Conservation (phyloP, 2,113 vertebrate species). For the Fulica atra region DNA sequence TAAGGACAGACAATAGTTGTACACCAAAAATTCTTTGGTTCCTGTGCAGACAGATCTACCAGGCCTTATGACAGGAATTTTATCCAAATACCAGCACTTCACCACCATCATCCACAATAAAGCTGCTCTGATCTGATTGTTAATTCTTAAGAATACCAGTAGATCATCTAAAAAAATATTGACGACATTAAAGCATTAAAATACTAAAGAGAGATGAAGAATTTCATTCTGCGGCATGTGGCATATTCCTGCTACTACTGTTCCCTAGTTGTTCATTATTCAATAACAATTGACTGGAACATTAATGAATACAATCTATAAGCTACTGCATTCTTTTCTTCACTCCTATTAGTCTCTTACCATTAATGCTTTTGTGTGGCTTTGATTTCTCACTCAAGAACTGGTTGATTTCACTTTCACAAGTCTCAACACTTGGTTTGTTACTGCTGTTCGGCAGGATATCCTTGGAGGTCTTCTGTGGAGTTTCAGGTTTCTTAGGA, state of each 20-base stretch:
- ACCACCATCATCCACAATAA: neutral
- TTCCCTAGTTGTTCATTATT: neutral
- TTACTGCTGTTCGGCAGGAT: neutral
- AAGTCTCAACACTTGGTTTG: neutral
- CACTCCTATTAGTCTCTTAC: slow-evolving; percentile 72
- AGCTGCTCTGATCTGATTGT: neutral
- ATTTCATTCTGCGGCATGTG: neutral
- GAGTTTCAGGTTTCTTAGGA: slow-evolving; percentile 7
- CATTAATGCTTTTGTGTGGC: slow-evolving; percentile 39
- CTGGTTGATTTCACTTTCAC: slow-evolving; percentile 10
- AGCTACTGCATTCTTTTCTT: neutral
- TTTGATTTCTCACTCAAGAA: slow-evolving; percentile 20
- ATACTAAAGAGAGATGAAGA: neutral
- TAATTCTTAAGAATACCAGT: neutral
- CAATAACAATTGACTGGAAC: neutral
- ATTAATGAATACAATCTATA: neutral
- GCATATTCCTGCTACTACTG: neutral
- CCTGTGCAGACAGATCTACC: neutral
- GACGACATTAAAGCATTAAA: neutral
- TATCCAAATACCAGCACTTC: neutral
- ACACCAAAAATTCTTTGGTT: neutral
- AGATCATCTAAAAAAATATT: neutral
- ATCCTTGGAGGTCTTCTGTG: neutral
- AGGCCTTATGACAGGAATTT: neutral
- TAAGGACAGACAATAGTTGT: neutral